Percentiles rank a stretch among this genome's conserved stretches.
phyloP scores from a whole-genome alignment of 2,113 vertebrate genomes.

The Tursiops truncatus region DNA sequence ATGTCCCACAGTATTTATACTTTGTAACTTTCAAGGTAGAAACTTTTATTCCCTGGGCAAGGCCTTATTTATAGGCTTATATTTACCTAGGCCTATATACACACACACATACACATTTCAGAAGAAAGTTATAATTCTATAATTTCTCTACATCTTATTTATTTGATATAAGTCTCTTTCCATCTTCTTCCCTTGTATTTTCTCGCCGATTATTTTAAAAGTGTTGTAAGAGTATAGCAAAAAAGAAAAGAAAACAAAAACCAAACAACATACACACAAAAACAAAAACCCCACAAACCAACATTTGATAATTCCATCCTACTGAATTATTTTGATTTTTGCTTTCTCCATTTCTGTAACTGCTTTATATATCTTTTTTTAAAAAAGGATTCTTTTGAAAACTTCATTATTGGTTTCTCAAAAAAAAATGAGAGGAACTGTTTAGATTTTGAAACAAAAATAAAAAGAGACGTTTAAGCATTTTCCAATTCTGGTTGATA shows the following conservation, averaged over 20 bases:
- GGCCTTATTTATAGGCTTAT: background rate
- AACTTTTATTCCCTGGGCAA: background rate
- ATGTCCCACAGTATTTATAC: background rate
- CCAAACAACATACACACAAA: background rate
- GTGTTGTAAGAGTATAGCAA: background rate
- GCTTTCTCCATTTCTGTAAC: background rate
- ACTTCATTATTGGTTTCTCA: background rate
- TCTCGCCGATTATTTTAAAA: background rate
- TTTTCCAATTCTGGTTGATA: slow-evolving; percentile 3
- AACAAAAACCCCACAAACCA: background rate
- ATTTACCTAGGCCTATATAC: background rate
- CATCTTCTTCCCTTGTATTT: background rate
- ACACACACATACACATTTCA: background rate
- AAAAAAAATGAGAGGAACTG: background rate
- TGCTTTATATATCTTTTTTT: background rate
- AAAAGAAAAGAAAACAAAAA: background rate
- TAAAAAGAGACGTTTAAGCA: background rate
- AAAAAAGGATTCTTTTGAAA: slow-evolving; percentile 13
- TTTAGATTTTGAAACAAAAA: slow-evolving; percentile 41
- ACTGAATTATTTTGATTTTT: slow-evolving; percentile 24
- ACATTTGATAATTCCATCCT: background rate
- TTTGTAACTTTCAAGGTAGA: slow-evolving; percentile 18
- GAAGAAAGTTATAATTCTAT: background rate
- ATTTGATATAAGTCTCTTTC: background rate
- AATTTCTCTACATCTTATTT: background rate